A percentile compares a stretch with the other conserved stretches of the same genome.
phyloP scores from a whole-genome alignment of 1,140 invertebrate species.

The Oryctes rhinoceros region DNA sequence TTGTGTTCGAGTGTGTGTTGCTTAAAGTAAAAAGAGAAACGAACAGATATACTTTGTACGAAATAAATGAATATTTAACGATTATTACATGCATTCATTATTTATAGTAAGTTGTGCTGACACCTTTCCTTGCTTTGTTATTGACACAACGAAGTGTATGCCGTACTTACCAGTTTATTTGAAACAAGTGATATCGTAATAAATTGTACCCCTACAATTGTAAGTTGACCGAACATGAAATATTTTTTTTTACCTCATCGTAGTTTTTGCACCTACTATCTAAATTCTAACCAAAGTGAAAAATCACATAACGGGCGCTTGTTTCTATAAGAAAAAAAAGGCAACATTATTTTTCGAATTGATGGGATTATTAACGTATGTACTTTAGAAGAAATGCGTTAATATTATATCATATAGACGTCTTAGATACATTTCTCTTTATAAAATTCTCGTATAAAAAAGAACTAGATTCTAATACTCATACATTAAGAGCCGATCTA shows the following conservation, averaged over 20 bases:
- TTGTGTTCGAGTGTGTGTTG: neutral
- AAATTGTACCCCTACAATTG: neutral
- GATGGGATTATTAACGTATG: neutral
- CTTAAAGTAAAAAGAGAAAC: neutral
- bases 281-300: neutral
- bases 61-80: constrained; percentile 11
- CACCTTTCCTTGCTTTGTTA: neutral
- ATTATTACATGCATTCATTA: neutral
- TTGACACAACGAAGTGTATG: neutral
- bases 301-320: constrained; percentile 43
- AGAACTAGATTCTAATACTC: no score
- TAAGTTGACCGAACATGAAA: constrained; percentile 15
- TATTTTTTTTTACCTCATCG: neutral
- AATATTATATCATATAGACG: neutral
- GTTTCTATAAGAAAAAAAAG: constrained; percentile 36
- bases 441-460: neutral
- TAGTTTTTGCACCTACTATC: neutral
- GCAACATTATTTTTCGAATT: neutral
- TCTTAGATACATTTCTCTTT: neutral
- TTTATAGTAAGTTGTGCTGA: constrained; percentile 29
- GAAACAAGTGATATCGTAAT: neutral
- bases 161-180: neutral
- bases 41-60: neutral
- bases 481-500: no score
- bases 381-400: neutral